These are phyloP conservation scores for Dolichotis patagonum DNA, from an alignment of 2,113 vertebrate genomes.

Conservation along the genomic window DNA sequence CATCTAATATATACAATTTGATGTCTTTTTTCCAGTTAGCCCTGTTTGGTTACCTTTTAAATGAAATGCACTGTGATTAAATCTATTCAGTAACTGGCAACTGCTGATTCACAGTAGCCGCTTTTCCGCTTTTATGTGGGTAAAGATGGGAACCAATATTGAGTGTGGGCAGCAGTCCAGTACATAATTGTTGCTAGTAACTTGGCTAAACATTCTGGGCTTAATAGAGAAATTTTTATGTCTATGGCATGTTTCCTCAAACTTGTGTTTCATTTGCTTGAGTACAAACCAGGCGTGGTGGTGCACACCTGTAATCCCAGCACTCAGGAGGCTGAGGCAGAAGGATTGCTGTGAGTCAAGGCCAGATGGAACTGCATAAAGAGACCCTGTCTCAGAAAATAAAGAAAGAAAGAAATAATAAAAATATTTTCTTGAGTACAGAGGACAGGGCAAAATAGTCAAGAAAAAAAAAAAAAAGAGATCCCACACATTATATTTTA, in stretches of 20 bases:
- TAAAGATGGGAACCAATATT: constrained; percentile 34
- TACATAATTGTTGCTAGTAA: constrained; percentile 46
- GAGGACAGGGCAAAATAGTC: neutral
- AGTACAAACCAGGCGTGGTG: neutral
- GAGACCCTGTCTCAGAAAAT: neutral
- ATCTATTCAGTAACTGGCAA: constrained; percentile 33
- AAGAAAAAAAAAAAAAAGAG: constrained; percentile 34
- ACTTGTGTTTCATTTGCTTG: constrained; percentile 33
- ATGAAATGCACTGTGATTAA: constrained; percentile 53
- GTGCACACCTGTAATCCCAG: neutral
- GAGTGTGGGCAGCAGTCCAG: constrained; percentile 19
- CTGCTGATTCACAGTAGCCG: constrained; percentile 27
- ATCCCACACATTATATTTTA: constrained; percentile 52
- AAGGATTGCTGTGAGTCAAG: neutral
- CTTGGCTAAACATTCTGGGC: constrained; percentile 34
- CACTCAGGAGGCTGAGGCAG: neutral
- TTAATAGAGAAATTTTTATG: constrained; percentile 14
- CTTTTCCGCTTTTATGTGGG: constrained; percentile 44
- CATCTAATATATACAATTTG: constrained; percentile 49
- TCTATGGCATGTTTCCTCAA: constrained; percentile 38
- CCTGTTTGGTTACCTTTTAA: constrained; percentile 60
- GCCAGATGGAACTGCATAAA: neutral
- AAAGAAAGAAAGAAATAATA: neutral
- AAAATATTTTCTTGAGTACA: neutral
- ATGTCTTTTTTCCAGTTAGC: constrained; percentile 64